phyloP scores from a whole-genome alignment of 1,140 invertebrate species.

The Neodiprion pinetum region DNA sequence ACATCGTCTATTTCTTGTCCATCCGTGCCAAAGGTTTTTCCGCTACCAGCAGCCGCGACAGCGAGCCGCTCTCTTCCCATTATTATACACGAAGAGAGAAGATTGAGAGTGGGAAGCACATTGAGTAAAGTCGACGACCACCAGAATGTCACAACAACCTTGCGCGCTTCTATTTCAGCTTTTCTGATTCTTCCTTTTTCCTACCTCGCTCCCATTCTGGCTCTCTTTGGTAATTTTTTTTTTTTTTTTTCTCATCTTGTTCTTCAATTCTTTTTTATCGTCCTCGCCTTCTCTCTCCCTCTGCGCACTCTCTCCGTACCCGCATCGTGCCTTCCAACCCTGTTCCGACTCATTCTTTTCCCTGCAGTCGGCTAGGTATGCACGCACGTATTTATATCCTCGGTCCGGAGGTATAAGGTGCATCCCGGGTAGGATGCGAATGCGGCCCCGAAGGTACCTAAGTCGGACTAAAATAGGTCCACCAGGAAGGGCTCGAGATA shows the following conservation, averaged over 20 bases:
- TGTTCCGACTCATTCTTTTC: not conserved
- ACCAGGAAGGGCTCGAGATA: not conserved
- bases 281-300: not conserved
- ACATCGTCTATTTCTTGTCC: not conserved
- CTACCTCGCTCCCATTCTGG: not conserved
- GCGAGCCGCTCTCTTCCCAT: not conserved
- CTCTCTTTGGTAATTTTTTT: not conserved
- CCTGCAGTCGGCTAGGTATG: too few species aligned
- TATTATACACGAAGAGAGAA: too few species aligned
- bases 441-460: too few species aligned
- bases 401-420: too few species aligned
- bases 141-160: slow-evolving; percentile 7
- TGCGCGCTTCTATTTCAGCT: slow-evolving; percentile 3
- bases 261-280: too few species aligned
- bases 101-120: not conserved
- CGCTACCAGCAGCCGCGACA: not conserved
- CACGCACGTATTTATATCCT: too few species aligned
- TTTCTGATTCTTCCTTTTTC: not conserved
- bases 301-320: not conserved
- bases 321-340: not conserved
- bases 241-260: not conserved
- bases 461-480: not conserved
- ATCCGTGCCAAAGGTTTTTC: not conserved
- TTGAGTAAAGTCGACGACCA: not conserved
- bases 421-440: too few species aligned